Evolutionary conservation across 2,888 invertebrate genomes (phyloP).

Genomic region (Drosophila dives): DNA sequence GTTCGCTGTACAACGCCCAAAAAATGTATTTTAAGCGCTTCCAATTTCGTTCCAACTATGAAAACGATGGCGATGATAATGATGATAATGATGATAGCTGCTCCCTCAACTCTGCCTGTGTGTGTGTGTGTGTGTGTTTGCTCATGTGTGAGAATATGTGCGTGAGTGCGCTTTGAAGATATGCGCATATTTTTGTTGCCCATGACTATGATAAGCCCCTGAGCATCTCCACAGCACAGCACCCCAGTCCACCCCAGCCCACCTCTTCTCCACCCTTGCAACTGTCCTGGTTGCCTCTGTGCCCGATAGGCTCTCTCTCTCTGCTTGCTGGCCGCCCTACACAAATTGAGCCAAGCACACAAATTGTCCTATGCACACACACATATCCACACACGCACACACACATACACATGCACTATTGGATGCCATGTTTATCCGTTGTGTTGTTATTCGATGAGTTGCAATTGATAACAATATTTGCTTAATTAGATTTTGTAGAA

Average conservation of each 20-base stretch:
- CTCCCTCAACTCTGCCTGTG: not conserved
- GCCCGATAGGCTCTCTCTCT: not conserved
- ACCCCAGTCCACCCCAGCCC: too few relatives aligned
- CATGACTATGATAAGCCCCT: conserved; percentile 31
- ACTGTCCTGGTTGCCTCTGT: not conserved
- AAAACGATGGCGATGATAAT: conserved; percentile 11
- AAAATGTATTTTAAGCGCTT: conserved; percentile 39
- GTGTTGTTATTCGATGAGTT: conserved; percentile 2
- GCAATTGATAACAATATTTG: not conserved
- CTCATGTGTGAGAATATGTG: conserved; percentile 12
- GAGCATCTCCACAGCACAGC: not conserved
- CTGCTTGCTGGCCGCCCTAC: not conserved
- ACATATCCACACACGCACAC: conserved; percentile 10
- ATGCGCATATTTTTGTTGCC: conserved; percentile 39
- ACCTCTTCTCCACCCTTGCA: not conserved
- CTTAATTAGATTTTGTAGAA: not conserved
- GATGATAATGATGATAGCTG: conserved; percentile 1
- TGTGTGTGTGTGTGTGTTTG: conserved; percentile 2
- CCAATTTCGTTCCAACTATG: conserved; percentile 26
- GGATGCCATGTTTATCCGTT: conserved; percentile 2
- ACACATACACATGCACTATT: conserved; percentile 4
- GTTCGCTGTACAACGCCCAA: conserved; percentile 41
- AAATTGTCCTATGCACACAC: conserved; percentile 38
- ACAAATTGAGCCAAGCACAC: conserved; percentile 47
- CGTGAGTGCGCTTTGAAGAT: conserved; percentile 43